Conservation (phyloP, 2,113 vertebrate genomes). For the Arothron firmamentum region DNA sequence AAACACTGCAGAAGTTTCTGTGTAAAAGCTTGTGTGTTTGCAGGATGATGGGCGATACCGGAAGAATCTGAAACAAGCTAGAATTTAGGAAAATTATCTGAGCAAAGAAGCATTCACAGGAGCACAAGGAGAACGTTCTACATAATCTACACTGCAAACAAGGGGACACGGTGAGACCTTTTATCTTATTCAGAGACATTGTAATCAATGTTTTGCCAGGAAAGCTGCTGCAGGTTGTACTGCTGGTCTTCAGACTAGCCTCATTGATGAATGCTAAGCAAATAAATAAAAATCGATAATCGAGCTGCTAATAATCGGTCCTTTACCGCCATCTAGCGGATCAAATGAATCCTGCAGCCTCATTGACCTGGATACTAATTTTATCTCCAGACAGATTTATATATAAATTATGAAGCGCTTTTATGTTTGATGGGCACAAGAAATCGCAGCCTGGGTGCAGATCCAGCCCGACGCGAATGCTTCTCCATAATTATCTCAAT, state of each 20-base stretch:
- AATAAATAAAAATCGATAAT: too few relatives aligned
- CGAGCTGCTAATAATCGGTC: not conserved
- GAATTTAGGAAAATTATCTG: slow-evolving; percentile 2
- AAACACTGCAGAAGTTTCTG: slow-evolving; percentile 37
- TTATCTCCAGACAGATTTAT: not conserved
- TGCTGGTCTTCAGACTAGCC: too few relatives aligned
- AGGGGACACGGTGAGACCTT: too few relatives aligned
- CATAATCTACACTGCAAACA: too few relatives aligned
- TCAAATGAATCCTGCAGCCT: not conserved
- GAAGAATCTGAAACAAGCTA: slow-evolving; percentile 7
- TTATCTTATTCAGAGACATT: too few relatives aligned
- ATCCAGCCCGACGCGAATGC: slow-evolving; percentile 5
- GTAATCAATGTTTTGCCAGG: too few relatives aligned
- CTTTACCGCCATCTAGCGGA: slow-evolving; percentile 55
- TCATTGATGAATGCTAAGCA: not conserved
- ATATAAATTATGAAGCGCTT: not conserved
- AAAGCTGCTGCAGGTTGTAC: too few relatives aligned
- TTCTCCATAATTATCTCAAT: not conserved
- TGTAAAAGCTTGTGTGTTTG: slow-evolving; percentile 15
- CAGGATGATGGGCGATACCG: slow-evolving; percentile 14
- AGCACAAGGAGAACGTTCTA: too few relatives aligned
- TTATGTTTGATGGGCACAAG: not conserved
- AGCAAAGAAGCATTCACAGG: too few relatives aligned
- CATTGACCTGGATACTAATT: not conserved
- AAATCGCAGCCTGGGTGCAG: slow-evolving; percentile 42